A percentile compares a stretch with the other conserved stretches of the same genome.
phyloP scores from a whole-genome alignment of 2,888 invertebrate genomes.

The Catocala nupta region DNA sequence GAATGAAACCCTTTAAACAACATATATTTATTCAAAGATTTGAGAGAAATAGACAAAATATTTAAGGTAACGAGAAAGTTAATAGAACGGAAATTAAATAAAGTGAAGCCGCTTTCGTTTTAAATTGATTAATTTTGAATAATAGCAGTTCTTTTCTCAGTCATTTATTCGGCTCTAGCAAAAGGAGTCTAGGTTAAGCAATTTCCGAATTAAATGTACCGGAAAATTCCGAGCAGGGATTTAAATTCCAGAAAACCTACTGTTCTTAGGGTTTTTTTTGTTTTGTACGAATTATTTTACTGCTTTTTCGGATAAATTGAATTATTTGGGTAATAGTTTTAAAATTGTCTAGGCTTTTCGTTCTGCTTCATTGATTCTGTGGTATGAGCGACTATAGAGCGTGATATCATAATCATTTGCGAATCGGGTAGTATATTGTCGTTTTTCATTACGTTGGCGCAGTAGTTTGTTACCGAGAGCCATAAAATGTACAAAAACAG shows the following conservation, averaged over 20 bases:
- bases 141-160: conserved; percentile 5
- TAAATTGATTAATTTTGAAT: conserved; percentile 9
- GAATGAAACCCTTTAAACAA: too few species aligned
- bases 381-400: too few species aligned
- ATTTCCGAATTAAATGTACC: conserved; percentile 48
- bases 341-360: too few species aligned
- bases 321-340: too few species aligned
- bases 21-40: too few species aligned
- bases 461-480: too few species aligned
- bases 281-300: neutral
- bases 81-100: conserved; percentile 3
- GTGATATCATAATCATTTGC: too few species aligned
- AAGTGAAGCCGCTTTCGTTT: neutral
- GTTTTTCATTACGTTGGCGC: too few species aligned
- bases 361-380: too few species aligned
- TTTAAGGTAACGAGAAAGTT: neutral
- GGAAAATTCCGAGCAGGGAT: conserved; percentile 41
- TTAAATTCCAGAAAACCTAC: conserved; percentile 29
- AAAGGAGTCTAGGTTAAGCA: conserved; percentile 35
- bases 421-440: too few species aligned
- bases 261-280: conserved; percentile 1
- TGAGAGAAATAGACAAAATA: too few species aligned
- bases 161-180: conserved; percentile 2
- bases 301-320: neutral
- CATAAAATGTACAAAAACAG: too few species aligned